phyloP scores from a whole-genome alignment of 2,113 vertebrate species.

The Antidorcas marsupialis region DNA sequence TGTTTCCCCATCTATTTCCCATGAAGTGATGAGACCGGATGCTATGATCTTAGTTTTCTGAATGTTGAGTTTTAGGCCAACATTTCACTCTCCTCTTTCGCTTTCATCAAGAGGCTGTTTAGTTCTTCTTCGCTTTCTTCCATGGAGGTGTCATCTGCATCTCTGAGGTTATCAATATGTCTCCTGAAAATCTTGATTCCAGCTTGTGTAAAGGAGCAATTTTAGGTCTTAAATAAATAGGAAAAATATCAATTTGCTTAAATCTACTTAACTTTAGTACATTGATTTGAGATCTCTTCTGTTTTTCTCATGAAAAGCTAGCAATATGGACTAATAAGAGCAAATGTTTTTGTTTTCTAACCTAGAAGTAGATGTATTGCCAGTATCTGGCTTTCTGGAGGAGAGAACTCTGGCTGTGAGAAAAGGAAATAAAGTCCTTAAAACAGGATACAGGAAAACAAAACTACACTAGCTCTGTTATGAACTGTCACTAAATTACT shows the following conservation, averaged over 20 bases:
- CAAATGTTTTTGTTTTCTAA: background rate
- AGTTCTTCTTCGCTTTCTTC: background rate
- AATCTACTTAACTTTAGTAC: background rate
- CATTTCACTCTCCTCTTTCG: background rate
- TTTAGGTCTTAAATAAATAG: background rate
- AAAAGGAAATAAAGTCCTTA: background rate
- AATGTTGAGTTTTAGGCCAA: background rate
- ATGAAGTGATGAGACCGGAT: background rate
- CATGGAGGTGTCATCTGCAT: background rate
- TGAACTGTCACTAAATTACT: background rate
- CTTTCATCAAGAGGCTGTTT: background rate
- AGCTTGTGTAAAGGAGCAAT: background rate
- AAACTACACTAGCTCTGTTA: background rate
- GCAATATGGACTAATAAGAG: background rate
- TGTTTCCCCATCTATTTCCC: background rate
- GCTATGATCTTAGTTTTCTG: background rate
- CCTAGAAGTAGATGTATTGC: background rate
- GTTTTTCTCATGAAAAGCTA: background rate
- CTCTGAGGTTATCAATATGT: fast-evolving
- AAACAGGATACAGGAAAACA: background rate
- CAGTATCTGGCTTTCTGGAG: background rate
- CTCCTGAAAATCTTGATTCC: background rate
- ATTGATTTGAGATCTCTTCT: background rate
- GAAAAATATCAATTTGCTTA: background rate
- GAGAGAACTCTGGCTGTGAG: background rate